phyloP scores from a whole-genome alignment of 2,888 invertebrate genomes.

The Drosophila yooni region DNA sequence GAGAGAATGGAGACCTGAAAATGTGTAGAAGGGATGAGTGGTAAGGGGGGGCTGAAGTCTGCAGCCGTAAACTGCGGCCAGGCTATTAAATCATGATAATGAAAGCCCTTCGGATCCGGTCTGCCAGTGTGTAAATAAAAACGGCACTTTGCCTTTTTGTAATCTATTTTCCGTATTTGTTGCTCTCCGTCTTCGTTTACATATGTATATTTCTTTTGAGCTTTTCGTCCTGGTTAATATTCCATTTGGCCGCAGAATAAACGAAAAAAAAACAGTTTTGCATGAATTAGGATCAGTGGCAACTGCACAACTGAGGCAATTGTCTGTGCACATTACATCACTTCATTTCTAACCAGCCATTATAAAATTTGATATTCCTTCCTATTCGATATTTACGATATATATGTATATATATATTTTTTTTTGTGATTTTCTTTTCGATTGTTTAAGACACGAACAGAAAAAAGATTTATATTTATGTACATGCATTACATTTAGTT shows the following conservation, averaged over 20 bases:
- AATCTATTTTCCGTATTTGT: constrained; percentile 24
- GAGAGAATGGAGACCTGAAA: neutral
- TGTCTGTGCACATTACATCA: neutral
- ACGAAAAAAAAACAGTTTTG: neutral
- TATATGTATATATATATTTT: constrained; percentile 13
- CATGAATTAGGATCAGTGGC: neutral
- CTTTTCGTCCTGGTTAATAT: constrained; percentile 44
- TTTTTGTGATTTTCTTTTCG: constrained; percentile 12
- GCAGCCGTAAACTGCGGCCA: constrained; percentile 31
- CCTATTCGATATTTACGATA: constrained; percentile 33
- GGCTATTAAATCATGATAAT: constrained; percentile 51
- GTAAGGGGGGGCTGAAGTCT: constrained; percentile 1
- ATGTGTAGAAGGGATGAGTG: neutral
- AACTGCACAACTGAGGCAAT: neutral
- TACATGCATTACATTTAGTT: constrained; percentile 73
- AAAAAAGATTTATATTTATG: constrained; percentile 55
- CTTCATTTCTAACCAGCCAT: neutral
- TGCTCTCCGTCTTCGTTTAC: neutral
- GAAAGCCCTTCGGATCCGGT: constrained; percentile 14
- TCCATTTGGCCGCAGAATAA: neutral
- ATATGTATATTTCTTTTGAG: constrained; percentile 29
- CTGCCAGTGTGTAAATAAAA: constrained; percentile 22
- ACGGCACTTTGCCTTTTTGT: constrained; percentile 35
- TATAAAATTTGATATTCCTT: constrained; percentile 17
- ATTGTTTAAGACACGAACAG: constrained; percentile 55